Percentiles rank a stretch among this genome's conserved stretches.
Conservation (phyloP, 2,888 invertebrate species). For the Sinelater perroti region DNA sequence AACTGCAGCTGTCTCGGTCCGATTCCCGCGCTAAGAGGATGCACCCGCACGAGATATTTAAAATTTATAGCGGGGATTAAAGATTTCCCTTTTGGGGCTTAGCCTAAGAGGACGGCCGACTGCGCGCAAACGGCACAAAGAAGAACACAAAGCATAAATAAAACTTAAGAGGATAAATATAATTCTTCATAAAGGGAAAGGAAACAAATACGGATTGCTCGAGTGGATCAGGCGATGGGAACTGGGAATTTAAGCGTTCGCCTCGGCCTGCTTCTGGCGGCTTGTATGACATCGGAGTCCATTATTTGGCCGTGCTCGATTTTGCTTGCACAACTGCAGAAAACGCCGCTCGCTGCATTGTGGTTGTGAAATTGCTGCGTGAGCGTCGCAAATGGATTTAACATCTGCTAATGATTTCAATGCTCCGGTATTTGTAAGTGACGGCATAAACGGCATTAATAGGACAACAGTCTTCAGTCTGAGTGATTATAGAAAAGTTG, state of each 20-base stretch:
- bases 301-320: too few relatives aligned
- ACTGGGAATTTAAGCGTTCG: too few relatives aligned
- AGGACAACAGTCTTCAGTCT: too few relatives aligned
- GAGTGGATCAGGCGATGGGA: not conserved
- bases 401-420: too few relatives aligned
- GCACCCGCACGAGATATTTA: constrained; percentile 1
- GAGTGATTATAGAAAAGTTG: too few relatives aligned
- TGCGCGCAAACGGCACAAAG: constrained; percentile 7
- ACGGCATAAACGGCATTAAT: too few relatives aligned
- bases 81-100: constrained; percentile 12
- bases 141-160: constrained; percentile 17
- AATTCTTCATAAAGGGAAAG: constrained; percentile 16
- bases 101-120: not conserved
- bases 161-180: constrained; percentile 21
- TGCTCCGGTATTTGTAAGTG: too few relatives aligned
- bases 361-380: too few relatives aligned
- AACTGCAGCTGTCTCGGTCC: not conserved
- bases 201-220: not conserved
- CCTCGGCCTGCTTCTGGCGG: too few relatives aligned
- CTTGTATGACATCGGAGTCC: not conserved
- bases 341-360: too few relatives aligned
- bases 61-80: constrained; percentile 22
- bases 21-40: not conserved
- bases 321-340: too few relatives aligned
- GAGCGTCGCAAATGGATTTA: too few relatives aligned